Conservation (phyloP, 2,888 invertebrate genomes). For the Perdita meconis region DNA sequence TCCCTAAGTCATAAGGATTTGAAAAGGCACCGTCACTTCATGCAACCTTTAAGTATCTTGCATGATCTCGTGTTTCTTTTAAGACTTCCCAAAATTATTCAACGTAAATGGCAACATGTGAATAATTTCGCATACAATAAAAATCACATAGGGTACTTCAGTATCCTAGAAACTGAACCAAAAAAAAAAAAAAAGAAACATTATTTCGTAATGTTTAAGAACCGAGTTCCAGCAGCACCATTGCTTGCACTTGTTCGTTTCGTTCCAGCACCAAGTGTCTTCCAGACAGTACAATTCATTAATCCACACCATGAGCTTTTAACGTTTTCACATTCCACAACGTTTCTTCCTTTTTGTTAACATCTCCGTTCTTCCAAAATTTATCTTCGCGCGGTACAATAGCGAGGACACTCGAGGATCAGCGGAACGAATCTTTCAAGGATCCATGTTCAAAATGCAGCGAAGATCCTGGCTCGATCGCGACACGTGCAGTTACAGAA, state of each 20-base stretch:
- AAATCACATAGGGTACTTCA: neutral
- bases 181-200: too few relatives aligned
- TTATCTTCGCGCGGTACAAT: neutral
- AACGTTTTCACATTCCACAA: neutral
- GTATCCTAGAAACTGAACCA: neutral
- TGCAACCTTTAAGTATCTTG: neutral
- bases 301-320: neutral
- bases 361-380: neutral
- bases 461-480: neutral
- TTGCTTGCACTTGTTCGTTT: neutral
- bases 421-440: too few relatives aligned
- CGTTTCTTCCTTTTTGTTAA: neutral
- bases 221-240: neutral
- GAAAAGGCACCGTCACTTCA: neutral
- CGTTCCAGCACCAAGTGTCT: slow-evolving; percentile 6
- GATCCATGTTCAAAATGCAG: neutral
- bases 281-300: slow-evolving; percentile 1
- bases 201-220: neutral
- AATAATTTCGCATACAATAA: slow-evolving; percentile 1
- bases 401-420: too few relatives aligned
- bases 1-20: slow-evolving; percentile 2
- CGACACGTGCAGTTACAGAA: neutral
- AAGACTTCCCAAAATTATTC: neutral
- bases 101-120: neutral
- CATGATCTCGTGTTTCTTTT: neutral